Evolutionary conservation across 2,113 vertebrate species (phyloP), one percentile per base, ranked within the genome.

Genomic region (Burhinus oedicnemus): DNA sequence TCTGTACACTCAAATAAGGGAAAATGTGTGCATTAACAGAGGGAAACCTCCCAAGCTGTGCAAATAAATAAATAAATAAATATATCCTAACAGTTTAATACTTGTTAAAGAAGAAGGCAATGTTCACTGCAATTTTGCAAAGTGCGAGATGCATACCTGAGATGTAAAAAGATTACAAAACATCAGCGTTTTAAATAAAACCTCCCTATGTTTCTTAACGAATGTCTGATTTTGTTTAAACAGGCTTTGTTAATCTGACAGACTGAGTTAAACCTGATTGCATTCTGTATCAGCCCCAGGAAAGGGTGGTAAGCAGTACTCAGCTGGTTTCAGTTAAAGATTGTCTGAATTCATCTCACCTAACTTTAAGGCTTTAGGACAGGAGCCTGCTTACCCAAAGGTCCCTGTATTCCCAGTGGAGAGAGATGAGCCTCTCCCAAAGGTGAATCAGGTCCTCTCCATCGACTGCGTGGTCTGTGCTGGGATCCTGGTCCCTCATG

Each of bases 21-120:
- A 82, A 96, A 90, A 38, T 45, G 22, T 75, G 57, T 79, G 15
- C 6, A 19, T 36, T 95, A 85, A 65, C 74, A 96, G 93, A 96
- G 69, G 36, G 42, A 97, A 97, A 77, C 32, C 26, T 91, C 51
- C 18, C 88, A 89, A 83, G 94, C 70, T 94, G 62, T 89, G 76
- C 68, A 94, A 94, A 83, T 93, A 95, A 95, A 93, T 74, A 97
- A 97, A 94, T 30, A 92, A 96, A 83, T 9, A 66, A 88, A 58
- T 20, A 61, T 60, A 78, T 47, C 65, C 55, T 85, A 90, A 40
- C 36, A 54, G 30, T 91, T 93, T 93, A 91, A 92, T 92, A 74
- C 76, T 78, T 94, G 60, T 71, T 95, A 96, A 95, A 94, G 49
- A 83, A 30, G 27, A 82, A 94, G 36, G 52, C 75, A 86, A 75